Base-by-base conservation (phyloP, 2,113 vertebrate species). In the Sinocyclocheilus anshuiensis region DNA sequence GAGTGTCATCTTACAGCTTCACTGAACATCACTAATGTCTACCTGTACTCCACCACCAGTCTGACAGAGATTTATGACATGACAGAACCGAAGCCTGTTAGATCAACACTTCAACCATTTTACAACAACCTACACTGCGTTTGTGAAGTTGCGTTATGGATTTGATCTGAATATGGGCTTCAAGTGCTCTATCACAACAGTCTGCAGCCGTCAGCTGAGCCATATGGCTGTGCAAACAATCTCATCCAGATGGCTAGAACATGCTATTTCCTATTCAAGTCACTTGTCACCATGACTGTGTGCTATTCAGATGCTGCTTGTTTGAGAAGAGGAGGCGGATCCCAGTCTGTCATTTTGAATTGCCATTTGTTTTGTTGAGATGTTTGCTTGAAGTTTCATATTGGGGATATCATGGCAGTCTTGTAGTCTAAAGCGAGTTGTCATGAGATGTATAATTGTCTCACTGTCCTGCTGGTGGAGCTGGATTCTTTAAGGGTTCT, bases 141-240 rank as follows among this genome's bases (percentile, higher is more conserved):
- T 20, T 77, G 76, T 77, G 76, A 77, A 12, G 50, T 10, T n/a
- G 50, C 76, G 16, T 76, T 26, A 76, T 48, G 42, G 42, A 50
- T 76, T 77, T 50, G 48, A 33, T 77, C 50, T 77, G 50, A 29
- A 77, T 77, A 18, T 29, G 24, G 76, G 76, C 76, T 77, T 55
- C 24, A 18, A 65, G 22, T 12, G 80, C 80, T 82, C 42, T 79
- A 83, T 69, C 74, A 39, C 48, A 33, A 15, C 81, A 63, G 61
- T 61, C 15, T 42, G 79, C 36, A 81, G 36, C 65, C 65, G 80
- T 45, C 77, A 77, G 33, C 36, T 24, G 33, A 83, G 63, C 87
- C 78, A 89, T 86, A 89, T 87, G 84, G 77, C 33, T 45, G 61
- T 74, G 79, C 20, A 87, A 85, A 80, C 15, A 36, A 50, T 87